Base-by-base conservation (phyloP, 2,888 invertebrate species). In the Drosophila affinis region DNA sequence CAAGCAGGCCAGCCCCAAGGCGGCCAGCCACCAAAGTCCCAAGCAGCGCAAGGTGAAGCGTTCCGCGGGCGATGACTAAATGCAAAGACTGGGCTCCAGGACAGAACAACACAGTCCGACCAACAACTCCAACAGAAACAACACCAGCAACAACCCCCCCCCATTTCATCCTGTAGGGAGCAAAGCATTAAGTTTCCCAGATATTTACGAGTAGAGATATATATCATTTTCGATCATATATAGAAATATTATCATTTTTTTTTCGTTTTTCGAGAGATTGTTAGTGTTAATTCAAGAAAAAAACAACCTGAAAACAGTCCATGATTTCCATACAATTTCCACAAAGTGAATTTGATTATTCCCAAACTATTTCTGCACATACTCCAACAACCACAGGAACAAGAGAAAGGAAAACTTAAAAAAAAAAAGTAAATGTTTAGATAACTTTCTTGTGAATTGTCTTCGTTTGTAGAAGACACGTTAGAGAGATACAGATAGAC, bases 1-100 rank as follows among this genome's bases (percentile, higher is more conserved):
- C 74, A 89, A 94, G 93, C 90, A 93, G 93, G 77, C 87, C 68
- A 87, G 95, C 94, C 77, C 95, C 94, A 91, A 94, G 95, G 93
- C 94, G 47, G 93, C 94, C 55, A 85, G 81, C 63, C 95, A 95
- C 90, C 86, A 87, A 68, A 96, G 96, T 77, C 96, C 96, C 59
- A 95, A 95, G 88, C 94, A 95, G 92, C 94, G 96, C 90, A 97
- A 96, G 93, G 94, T 94, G 49, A 96, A 96, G 92, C 94, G 95
- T 91, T 93, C 95, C 59, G 95, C 94, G 56, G 96, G 96, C 78
- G 95, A 95, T 91, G 95, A 95, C 87, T 93, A 92, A 79, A 75
- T 56, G 29, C 53, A 70, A 68, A 75, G 75, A 75, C 75, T 75
- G 63, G 62, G 58, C 53, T 49, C 51, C 60, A 46, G 72, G 61